phyloP scores from a whole-genome alignment of 2,113 vertebrate species.

The Calonectris borealis region DNA sequence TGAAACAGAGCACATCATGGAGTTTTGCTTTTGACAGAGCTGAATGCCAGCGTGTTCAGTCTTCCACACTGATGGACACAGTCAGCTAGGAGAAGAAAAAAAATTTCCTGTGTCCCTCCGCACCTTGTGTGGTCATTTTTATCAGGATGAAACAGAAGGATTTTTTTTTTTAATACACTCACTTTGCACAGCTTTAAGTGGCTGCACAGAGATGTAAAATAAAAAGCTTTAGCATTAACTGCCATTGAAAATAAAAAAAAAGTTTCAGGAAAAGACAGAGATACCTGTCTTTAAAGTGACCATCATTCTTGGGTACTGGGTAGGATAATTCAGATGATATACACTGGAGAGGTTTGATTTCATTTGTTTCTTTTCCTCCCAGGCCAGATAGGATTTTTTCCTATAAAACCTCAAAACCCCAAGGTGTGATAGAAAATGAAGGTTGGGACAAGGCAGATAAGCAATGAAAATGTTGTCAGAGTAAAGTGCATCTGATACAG shows the following conservation, averaged over 20 bases:
- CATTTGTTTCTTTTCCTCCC: neutral
- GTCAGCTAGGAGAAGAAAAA: neutral
- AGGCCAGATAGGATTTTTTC: neutral
- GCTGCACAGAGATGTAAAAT: neutral
- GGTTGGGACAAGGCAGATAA: neutral
- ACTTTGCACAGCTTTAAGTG: neutral
- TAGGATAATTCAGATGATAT: neutral
- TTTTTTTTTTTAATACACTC: neutral
- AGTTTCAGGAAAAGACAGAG: neutral
- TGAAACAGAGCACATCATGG: constrained; percentile 8
- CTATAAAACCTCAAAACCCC: neutral
- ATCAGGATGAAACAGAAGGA: neutral
- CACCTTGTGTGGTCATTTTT: neutral
- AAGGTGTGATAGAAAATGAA: neutral
- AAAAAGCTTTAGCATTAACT: neutral
- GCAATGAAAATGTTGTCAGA: neutral
- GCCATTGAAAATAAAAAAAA: neutral
- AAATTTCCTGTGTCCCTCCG: neutral
- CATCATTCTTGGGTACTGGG: neutral
- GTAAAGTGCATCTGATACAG: neutral
- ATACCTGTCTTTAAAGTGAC: neutral
- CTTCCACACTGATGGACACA: neutral
- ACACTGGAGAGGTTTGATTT: neutral
- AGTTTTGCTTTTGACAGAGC: neutral
- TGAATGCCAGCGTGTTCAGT: neutral